Evolutionary conservation across 2,113 vertebrate species (phyloP).

Genomic region (Paradoxurus hermaphroditus): DNA sequence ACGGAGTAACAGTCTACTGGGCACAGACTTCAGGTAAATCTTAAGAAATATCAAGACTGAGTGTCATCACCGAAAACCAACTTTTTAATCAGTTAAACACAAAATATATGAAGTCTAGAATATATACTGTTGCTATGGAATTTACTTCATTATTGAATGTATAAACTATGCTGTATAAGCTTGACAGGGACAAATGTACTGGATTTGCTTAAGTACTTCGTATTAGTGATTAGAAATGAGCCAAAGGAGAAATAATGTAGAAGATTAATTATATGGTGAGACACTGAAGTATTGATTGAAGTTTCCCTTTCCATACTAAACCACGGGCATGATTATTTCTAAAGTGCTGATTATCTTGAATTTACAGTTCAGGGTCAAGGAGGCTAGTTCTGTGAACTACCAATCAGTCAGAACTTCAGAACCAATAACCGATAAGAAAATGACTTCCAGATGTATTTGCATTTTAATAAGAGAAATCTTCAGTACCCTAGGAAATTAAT

Average conservation of each 20-base stretch:
- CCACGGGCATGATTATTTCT: background rate
- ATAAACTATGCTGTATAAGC: background rate
- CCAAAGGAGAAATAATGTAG: background rate
- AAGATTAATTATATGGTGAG: background rate
- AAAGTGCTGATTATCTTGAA: slow-evolving; percentile 40
- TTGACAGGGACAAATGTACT: background rate
- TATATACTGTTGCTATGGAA: background rate
- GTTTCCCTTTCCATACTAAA: background rate
- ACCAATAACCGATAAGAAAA: slow-evolving; percentile 20
- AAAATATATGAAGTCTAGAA: background rate
- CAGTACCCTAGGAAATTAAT: background rate
- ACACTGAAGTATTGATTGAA: background rate
- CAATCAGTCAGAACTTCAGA: slow-evolving; percentile 33
- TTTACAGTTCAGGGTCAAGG: slow-evolving; percentile 15
- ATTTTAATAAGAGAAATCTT: slow-evolving; percentile 54
- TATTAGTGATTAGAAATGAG: background rate
- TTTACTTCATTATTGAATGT: background rate
- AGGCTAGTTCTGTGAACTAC: background rate
- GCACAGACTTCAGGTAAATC: background rate
- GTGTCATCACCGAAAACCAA: background rate
- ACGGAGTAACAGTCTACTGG: background rate
- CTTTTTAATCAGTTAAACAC: background rate
- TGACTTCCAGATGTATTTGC: slow-evolving; percentile 4
- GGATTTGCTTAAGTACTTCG: background rate
- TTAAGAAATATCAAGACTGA: background rate